Conservation (phyloP, 2,797 vertebrate species). For the Loris lydekkerianus region DNA sequence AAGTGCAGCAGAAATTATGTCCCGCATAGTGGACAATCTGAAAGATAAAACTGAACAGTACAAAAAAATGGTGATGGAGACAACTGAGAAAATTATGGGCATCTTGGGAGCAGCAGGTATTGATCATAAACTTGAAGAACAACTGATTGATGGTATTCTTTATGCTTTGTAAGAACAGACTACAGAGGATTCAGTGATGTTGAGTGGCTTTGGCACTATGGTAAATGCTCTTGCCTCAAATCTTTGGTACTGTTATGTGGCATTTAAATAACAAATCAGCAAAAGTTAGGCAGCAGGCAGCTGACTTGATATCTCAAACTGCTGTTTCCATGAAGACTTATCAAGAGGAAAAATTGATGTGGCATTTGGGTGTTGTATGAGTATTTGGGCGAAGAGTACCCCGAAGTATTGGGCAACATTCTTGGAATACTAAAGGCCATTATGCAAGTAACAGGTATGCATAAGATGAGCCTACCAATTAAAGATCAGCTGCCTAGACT, state of each 20-base stretch:
- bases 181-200: constrained; percentile 99
- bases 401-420: constrained; percentile 99
- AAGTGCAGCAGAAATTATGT: constrained; percentile 99
- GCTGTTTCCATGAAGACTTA: constrained; percentile 99
- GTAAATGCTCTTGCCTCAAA: constrained; percentile 99
- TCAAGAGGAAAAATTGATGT: constrained; percentile 99
- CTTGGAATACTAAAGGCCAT: constrained; percentile 98
- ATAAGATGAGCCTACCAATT: constrained; percentile 99
- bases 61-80: constrained; percentile 99
- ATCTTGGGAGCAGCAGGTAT: constrained; percentile 99
- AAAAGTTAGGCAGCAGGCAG: constrained; percentile 98
- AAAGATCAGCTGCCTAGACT: constrained; percentile 98
- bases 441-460: constrained; percentile 99
- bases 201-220: constrained; percentile 99
- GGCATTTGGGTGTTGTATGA: constrained; percentile 99
- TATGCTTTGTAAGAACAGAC: constrained; percentile 99
- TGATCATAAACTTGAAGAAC: constrained; percentile 99
- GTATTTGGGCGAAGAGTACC: constrained; percentile 99
- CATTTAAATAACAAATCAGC: constrained; percentile 99
- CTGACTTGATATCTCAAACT: constrained; percentile 98
- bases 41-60: constrained; percentile 99
- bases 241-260: constrained; percentile 99
- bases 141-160: constrained; percentile 98
- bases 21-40: constrained; percentile 98
- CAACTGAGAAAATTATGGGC: constrained; percentile 99